These are phyloP conservation scores for Flabesymbios commensalis DNA, from an alignment of 2,888 invertebrate species.

Conservation along the genomic window DNA sequence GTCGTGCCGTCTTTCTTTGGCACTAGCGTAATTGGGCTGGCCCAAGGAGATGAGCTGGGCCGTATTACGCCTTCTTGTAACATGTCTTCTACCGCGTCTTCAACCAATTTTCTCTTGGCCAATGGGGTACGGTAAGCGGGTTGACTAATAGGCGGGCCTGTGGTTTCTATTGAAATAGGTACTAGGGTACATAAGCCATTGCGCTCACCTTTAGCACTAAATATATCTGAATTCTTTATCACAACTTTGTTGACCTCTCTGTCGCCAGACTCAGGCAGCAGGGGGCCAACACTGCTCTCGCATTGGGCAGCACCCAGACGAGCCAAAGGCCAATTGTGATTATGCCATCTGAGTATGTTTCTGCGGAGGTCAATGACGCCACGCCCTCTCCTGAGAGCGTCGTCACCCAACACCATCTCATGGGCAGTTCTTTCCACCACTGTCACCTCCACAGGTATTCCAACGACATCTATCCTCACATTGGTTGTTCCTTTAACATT, in stretches of 20 bases:
- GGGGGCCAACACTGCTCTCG: background rate
- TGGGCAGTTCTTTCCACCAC: background rate
- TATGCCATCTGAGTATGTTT: background rate
- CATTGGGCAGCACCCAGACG: background rate
- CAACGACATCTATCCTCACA: background rate
- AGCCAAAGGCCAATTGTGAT: background rate
- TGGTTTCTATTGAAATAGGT: background rate
- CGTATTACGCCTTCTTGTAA: slow-evolving; percentile 2
- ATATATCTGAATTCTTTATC: slow-evolving; percentile 1
- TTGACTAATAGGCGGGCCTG: slow-evolving; percentile 5
- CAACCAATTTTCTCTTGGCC: slow-evolving; percentile 5
- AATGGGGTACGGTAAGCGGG: slow-evolving; percentile 13
- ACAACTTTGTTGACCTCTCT: background rate
- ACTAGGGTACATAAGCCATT: background rate
- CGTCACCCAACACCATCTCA: slow-evolving; percentile 1
- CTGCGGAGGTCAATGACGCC: background rate
- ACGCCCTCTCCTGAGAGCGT: background rate
- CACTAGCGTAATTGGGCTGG: slow-evolving; percentile 9
- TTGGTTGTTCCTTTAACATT: background rate
- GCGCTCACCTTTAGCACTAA: background rate
- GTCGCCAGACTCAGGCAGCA: background rate
- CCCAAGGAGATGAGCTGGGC: slow-evolving; percentile 6
- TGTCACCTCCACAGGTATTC: background rate
- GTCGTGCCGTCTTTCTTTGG: slow-evolving; percentile 19
- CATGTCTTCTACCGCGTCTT: slow-evolving; percentile 14